Conservation (phyloP, 2,113 vertebrate species). For the Chamaea fasciata region DNA sequence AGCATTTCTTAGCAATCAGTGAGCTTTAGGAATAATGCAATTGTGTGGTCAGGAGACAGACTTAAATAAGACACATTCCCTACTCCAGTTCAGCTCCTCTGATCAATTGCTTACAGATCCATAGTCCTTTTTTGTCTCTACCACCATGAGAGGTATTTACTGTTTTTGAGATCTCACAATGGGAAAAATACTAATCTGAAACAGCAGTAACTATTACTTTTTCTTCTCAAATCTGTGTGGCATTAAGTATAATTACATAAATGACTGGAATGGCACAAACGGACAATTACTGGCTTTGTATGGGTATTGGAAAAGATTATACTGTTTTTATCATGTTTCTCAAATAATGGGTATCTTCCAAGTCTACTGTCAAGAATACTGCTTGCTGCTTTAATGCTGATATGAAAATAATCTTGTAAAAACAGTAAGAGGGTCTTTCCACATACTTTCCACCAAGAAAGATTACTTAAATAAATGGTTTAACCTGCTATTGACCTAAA, state of each 20-base stretch:
- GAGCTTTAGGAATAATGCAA: background rate
- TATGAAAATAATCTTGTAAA: constrained; percentile 54
- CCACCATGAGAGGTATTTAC: background rate
- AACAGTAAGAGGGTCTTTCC: constrained; percentile 31
- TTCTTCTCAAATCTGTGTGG: constrained; percentile 45
- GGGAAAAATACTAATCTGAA: constrained; percentile 48
- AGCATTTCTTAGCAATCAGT: background rate
- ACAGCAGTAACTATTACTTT: constrained; percentile 35
- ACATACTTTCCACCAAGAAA: constrained; percentile 1
- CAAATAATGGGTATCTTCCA: constrained; percentile 50
- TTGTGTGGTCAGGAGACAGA: background rate
- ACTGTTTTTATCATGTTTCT: constrained; percentile 37
- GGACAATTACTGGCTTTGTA: constrained; percentile 55
- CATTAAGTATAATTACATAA: constrained; percentile 62
- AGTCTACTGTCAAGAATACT: constrained; percentile 19
- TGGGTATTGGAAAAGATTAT: constrained; percentile 52
- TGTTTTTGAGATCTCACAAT: background rate
- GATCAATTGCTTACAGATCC: constrained; percentile 22
- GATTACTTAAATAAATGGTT: constrained; percentile 34
- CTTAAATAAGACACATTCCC: background rate
- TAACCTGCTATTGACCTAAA: constrained; percentile 55
- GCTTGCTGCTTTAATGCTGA: constrained; percentile 35
- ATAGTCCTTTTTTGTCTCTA: background rate
- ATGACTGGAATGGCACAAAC: constrained; percentile 47
- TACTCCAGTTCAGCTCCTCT: background rate